These are phyloP conservation scores for Malurus elegans DNA, from an alignment of 2,113 vertebrate species.

Conservation along the genomic window DNA sequence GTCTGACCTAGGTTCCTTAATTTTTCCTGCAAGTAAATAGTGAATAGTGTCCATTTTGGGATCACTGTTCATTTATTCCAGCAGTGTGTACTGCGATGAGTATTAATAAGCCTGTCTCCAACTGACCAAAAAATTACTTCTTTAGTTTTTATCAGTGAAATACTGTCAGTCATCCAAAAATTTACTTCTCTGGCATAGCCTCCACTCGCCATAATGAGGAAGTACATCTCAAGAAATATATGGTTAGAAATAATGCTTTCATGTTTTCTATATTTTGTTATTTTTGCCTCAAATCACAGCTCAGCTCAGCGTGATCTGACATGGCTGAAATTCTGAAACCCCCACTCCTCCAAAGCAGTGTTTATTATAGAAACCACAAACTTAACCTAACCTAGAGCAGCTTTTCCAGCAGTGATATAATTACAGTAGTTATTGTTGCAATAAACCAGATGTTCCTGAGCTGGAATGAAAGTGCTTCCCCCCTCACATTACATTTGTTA, in stretches of 20 bases:
- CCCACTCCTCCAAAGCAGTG: conserved; percentile 46
- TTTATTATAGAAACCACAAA: conserved; percentile 71
- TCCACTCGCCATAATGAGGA: conserved; percentile 24
- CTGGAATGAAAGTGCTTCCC: conserved; percentile 51
- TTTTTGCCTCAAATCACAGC: conserved; percentile 61
- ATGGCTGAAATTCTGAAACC: conserved; percentile 43
- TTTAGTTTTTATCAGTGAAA: conserved; percentile 39
- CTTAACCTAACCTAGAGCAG: conserved; percentile 63
- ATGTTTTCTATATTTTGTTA: conserved; percentile 54
- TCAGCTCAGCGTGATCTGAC: conserved; percentile 47
- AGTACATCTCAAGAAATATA: conserved; percentile 32
- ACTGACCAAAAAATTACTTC: background rate
- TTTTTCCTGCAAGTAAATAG: background rate
- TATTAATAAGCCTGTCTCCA: background rate
- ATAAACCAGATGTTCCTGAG: conserved; percentile 72
- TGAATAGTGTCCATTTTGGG: background rate
- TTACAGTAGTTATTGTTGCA: conserved; percentile 72
- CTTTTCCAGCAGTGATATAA: conserved; percentile 68
- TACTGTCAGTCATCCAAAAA: background rate
- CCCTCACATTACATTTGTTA: conserved; percentile 41
- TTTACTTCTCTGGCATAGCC: conserved; percentile 13
- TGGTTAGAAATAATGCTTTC: conserved; percentile 45
- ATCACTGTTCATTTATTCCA: background rate
- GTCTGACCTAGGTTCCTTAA: background rate
- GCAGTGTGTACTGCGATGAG: background rate